A percentile compares a stretch with the other conserved stretches of the same genome.
These are phyloP conservation scores for Alethe castanea DNA, from an alignment of 2,113 vertebrate species.

Conservation along the genomic window DNA sequence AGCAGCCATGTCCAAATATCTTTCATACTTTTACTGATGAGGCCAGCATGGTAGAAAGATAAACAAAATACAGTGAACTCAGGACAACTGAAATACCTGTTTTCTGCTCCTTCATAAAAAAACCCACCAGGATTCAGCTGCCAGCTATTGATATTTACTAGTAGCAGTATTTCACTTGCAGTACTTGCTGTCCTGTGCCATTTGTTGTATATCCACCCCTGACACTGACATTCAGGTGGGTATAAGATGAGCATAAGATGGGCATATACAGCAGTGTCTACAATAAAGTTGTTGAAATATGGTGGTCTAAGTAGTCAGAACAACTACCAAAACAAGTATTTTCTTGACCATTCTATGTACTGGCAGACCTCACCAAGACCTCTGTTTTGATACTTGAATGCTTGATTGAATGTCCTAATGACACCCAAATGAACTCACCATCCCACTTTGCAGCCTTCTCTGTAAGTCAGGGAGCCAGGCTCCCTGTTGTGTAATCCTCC, in stretches of 20 bases:
- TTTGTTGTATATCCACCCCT: background rate
- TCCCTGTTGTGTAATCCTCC: background rate
- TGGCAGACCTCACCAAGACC: background rate
- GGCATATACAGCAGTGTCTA: background rate
- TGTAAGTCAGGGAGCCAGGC: background rate
- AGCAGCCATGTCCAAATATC: background rate
- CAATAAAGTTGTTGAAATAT: background rate
- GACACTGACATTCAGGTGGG: background rate
- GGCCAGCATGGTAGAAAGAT: background rate
- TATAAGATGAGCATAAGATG: no score
- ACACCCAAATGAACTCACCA: background rate
- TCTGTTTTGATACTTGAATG: background rate
- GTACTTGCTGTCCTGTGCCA: background rate
- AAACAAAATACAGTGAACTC: background rate
- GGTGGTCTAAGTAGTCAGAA: background rate
- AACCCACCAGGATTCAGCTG: background rate
- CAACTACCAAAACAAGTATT: background rate
- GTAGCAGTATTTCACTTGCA: background rate
- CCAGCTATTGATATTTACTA: background rate
- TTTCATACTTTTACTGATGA: background rate
- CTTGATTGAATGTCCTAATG: background rate
- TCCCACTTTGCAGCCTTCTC: background rate
- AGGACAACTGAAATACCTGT: background rate
- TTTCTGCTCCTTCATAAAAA: background rate
- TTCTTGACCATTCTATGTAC: background rate